Evolutionary conservation across 2,113 vertebrate genomes (phyloP).

Genomic region (Eptesicus fuscus): DNA sequence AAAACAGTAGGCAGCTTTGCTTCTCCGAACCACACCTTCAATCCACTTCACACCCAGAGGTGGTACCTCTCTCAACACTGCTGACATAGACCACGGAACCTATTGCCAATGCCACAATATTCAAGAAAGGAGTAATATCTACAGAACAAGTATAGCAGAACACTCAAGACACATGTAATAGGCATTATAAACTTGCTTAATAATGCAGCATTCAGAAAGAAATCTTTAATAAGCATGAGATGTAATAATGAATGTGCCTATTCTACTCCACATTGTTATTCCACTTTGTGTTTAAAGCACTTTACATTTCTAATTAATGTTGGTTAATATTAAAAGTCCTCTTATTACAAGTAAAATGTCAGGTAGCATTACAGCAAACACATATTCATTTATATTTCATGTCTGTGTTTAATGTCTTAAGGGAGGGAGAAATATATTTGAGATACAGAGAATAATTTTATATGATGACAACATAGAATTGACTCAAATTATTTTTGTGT

Average conservation of each 20-base stretch:
- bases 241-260: neutral
- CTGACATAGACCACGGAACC: neutral
- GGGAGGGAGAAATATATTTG: constrained; percentile 2
- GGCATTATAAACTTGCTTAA: constrained; percentile 4
- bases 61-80: neutral
- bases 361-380: constrained; percentile 28
- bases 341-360: constrained; percentile 53
- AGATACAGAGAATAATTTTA: neutral
- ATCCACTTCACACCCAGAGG: neutral
- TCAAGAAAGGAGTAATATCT: neutral
- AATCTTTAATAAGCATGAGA: constrained; percentile 1
- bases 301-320: constrained; percentile 28
- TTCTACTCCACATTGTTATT: neutral
- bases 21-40: neutral
- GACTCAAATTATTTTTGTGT: neutral
- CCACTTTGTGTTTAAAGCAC: neutral
- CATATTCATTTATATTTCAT: constrained; percentile 32
- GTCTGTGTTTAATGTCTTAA: constrained; percentile 34
- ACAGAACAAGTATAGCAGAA: neutral
- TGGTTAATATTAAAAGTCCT: constrained; percentile 34
- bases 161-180: neutral
- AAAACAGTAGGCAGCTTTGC: neutral
- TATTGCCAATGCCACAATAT: neutral
- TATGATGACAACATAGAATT: neutral
- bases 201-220: neutral